These are phyloP conservation scores for Cygnus buccinator DNA, from an alignment of 2,113 vertebrate species.

Conservation along the genomic window DNA sequence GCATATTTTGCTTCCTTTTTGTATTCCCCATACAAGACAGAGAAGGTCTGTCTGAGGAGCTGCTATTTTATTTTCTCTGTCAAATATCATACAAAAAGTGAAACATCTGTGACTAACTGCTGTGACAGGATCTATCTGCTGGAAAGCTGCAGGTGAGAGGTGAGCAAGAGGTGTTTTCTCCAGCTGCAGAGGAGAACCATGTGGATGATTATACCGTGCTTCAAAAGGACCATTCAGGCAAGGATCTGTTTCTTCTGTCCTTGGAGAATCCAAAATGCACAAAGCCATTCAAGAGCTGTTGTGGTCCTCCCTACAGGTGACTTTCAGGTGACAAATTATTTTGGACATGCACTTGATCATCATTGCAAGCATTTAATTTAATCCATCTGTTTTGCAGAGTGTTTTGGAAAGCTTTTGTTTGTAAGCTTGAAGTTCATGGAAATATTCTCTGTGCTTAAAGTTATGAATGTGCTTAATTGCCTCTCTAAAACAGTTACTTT, in stretches of 20 bases:
- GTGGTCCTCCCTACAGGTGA: rapidly evolving
- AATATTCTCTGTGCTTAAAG: not conserved
- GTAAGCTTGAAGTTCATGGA: no score
- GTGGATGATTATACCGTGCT: not conserved
- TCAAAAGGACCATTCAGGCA: not conserved
- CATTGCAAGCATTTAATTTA: not conserved
- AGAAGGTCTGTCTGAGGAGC: not conserved
- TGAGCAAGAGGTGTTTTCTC: not conserved
- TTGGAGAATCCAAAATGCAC: not conserved
- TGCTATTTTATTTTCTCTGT: not conserved
- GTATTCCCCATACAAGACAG: not conserved
- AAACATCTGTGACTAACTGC: not conserved
- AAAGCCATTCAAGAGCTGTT: not conserved
- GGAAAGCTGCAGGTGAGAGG: not conserved
- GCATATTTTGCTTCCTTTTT: not conserved
- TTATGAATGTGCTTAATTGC: not conserved
- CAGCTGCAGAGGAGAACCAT: not conserved
- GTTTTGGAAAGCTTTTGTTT: not conserved
- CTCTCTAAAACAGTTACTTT: not conserved
- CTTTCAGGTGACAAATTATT: not conserved
- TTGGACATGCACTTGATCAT: not conserved
- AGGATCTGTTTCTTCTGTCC: not conserved
- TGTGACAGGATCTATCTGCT: not conserved
- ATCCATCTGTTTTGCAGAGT: not conserved
- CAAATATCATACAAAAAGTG: not conserved